These are phyloP conservation scores for Paralichthys olivaceus DNA, from an alignment of 2,113 vertebrate genomes.

Conservation along the genomic window DNA sequence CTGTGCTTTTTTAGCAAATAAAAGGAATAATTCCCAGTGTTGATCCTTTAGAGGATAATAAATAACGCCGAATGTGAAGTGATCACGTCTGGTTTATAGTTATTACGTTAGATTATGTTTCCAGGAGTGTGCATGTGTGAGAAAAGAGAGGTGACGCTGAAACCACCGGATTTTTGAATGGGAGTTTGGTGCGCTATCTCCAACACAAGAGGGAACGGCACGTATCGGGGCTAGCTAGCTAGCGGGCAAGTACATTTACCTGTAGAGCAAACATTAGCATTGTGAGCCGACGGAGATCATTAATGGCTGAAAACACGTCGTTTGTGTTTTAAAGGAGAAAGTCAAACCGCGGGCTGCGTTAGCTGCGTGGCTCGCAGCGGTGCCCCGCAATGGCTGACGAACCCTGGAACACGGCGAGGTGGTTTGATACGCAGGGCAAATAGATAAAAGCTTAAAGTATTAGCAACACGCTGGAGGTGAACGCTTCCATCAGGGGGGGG, in stretches of 20 bases:
- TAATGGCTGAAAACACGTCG: too few species aligned
- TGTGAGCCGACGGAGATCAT: neutral
- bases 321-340: neutral
- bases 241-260: slow-evolving; percentile 51
- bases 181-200: slow-evolving; percentile 38
- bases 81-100: fast-evolving
- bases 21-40: neutral
- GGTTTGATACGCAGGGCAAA: slow-evolving; percentile 56
- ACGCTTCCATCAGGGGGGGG: slow-evolving; percentile 13
- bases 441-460: slow-evolving; percentile 59
- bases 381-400: slow-evolving; percentile 60
- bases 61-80: neutral
- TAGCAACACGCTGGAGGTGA: slow-evolving; percentile 46
- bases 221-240: slow-evolving; percentile 50
- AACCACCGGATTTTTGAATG: slow-evolving; percentile 42
- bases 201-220: slow-evolving; percentile 25
- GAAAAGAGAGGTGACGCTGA: neutral
- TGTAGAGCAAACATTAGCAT: slow-evolving; percentile 39
- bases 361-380: slow-evolving; percentile 31
- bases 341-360: neutral
- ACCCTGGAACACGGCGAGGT: slow-evolving; percentile 24
- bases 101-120: fast-evolving
- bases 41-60: fast-evolving
- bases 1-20: slow-evolving; percentile 12
- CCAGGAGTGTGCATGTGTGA: neutral